phyloP scores from a whole-genome alignment of 2,797 vertebrate species.

The Pseudomugil gertrudae region DNA sequence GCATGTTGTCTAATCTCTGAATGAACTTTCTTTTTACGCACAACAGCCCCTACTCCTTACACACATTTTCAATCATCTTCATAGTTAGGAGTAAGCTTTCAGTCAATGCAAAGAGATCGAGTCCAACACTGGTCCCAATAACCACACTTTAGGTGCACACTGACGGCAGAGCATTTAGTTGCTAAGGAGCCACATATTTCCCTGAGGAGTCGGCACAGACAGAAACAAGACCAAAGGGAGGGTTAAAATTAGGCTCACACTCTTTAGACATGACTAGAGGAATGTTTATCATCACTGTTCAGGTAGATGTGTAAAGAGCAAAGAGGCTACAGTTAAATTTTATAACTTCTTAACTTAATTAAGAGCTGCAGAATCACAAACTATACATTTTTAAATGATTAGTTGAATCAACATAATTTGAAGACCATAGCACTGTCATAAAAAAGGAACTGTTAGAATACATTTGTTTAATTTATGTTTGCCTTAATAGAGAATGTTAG shows the following conservation, averaged over 20 bases:
- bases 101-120: background rate
- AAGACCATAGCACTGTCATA: background rate
- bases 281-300: background rate
- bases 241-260: background rate
- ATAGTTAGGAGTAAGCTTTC: background rate
- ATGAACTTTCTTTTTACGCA: slow-evolving; percentile 18
- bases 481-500: background rate
- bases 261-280: background rate
- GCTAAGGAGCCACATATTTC: slow-evolving; percentile 9
- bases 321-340: background rate
- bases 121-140: background rate
- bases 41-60: background rate
- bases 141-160: slow-evolving; percentile 3
- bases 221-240: slow-evolving; percentile 4
- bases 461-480: background rate
- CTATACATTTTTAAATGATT: background rate
- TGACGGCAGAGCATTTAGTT: background rate
- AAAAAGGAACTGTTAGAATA: background rate
- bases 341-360: background rate
- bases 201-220: slow-evolving; percentile 2
- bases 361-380: background rate
- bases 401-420: background rate
- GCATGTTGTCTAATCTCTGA: slow-evolving; percentile 17
- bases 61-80: background rate
- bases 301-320: slow-evolving; percentile 2